phyloP scores from a whole-genome alignment of 2,113 vertebrate genomes.

The Otus sunia region DNA sequence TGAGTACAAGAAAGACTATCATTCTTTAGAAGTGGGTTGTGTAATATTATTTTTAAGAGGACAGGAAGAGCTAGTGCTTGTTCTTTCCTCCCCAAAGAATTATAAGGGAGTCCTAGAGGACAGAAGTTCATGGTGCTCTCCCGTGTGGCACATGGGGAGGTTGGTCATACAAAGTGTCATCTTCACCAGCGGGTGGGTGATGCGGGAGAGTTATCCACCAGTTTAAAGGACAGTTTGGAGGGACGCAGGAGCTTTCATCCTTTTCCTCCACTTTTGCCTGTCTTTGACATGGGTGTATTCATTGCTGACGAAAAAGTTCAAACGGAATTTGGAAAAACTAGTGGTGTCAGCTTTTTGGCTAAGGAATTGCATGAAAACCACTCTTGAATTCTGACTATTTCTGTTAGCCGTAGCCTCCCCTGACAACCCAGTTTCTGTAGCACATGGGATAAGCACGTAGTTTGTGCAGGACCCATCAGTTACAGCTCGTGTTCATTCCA shows the following conservation, averaged over 20 bases:
- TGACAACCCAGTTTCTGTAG: not conserved
- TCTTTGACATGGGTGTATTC: not conserved
- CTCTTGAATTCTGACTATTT: not conserved
- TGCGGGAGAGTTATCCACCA: not conserved
- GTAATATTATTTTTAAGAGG: not conserved
- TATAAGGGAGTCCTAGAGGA: not conserved
- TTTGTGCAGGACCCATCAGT: not conserved
- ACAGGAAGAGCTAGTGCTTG: not conserved
- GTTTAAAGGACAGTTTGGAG: not conserved
- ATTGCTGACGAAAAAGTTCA: not conserved
- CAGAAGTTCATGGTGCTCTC: not conserved
- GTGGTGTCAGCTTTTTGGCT: not conserved
- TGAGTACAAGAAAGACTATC: not conserved
- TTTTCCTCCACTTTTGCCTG: not conserved
- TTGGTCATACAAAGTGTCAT: not conserved
- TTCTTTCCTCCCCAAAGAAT: not conserved
- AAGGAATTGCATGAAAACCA: not conserved
- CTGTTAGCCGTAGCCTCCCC: not conserved
- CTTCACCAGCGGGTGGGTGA: not conserved
- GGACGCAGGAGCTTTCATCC: not conserved
- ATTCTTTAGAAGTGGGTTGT: not conserved
- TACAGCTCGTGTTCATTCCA: not conserved
- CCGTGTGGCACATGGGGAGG: fast-evolving
- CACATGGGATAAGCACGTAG: not conserved
- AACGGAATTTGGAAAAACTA: not conserved